Base-by-base conservation (phyloP, 2,113 vertebrate species). In the Poeciliopsis prolifica region DNA sequence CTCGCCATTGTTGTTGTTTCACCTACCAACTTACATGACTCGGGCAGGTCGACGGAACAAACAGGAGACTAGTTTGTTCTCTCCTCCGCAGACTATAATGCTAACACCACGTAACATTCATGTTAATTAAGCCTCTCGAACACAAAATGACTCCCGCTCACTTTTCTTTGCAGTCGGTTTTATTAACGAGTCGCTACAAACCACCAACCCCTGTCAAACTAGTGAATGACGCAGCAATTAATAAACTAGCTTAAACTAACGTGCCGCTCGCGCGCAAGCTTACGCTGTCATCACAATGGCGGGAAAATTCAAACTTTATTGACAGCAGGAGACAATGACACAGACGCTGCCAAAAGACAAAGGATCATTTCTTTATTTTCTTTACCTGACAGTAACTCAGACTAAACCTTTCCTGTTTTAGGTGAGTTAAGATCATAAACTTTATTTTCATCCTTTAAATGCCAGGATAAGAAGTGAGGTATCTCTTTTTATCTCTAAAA, bases 231-330 rank as follows among this genome's bases (percentile, higher is more conserved):
- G 8, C 3, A 40, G 24, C 35, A 6, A 63, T 9, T 22, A 14
- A 63, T 62, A n/a, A 11, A 17, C 26, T 62, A 40, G 17, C 58
- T 37, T 29, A 31, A 33, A 37, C 4, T 22, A 12, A 11, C 48
- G 2, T 7, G 0, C 5, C 1, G 2, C 51, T n/a, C 19, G 22
- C 6, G 51, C 9, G 17, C 22, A n/a, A 24, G 6, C 48, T 37
- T 19, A 8, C n/a, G 14, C 37, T 1, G 35, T 14, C 26, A 26
- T 13, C 30, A 26, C 1, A 8, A 61, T 48, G 62, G 69, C 65
- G 73, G 42, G 61, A 68, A 81, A 68, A 6, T 0, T 8, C 29
- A 75, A 87, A 82, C 86, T 86, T 86, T 88, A 88, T 86, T 82
- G 30, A 24, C 2, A 71, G 5, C 9, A 24, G 30, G 22, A 65